Base-by-base conservation (phyloP, 2,113 vertebrate species). In the Seriola dumerili region DNA sequence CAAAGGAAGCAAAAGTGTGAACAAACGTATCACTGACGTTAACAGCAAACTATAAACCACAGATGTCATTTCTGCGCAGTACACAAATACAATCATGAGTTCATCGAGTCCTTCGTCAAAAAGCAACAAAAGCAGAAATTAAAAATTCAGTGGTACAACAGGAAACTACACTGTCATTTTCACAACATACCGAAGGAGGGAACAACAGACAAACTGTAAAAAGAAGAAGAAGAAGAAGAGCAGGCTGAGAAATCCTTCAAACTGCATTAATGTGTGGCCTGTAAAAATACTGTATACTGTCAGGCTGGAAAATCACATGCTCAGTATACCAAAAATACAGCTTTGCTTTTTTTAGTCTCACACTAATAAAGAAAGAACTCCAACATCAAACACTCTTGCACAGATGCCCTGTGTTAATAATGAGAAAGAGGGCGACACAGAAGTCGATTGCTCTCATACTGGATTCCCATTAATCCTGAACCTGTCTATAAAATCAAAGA, bases 401-500 rank as follows among this genome's bases (percentile, higher is more conserved):
- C 76, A 54, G 77, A 82, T 81, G 74, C 40, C 57, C 52, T 9
- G 38, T 74, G 58, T 62, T 72, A 84, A 73, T 75, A 78, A 88
- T 72, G 74, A 87, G 74, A 86, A 63, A 72, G 72, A 58, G 17
- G 80, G 70, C 55, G 38, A 87, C 66, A 67, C 38, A 66, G 55
- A 58, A 90, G 84, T 91, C 89, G 82, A 80, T 90, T 57, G 84
- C 81, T 83, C 83, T 82, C 67, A 78, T 52, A 58, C 80, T 58
- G 80, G 75, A 89, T 85, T 80, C 71, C 87, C 88, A 93, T 95
- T 93, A 92, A 94, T 94, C 92, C 86, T 80, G 9, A 75, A 52
- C 11, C 78, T 91, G 93, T 89, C 91, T 74, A 80, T 91, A 87
- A 91, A 93, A 92, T 93, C 91, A 90, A 92, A 92, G 90, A 52